Conservation (phyloP, 2,888 invertebrate species). For the Caenorhabditis afra region DNA sequence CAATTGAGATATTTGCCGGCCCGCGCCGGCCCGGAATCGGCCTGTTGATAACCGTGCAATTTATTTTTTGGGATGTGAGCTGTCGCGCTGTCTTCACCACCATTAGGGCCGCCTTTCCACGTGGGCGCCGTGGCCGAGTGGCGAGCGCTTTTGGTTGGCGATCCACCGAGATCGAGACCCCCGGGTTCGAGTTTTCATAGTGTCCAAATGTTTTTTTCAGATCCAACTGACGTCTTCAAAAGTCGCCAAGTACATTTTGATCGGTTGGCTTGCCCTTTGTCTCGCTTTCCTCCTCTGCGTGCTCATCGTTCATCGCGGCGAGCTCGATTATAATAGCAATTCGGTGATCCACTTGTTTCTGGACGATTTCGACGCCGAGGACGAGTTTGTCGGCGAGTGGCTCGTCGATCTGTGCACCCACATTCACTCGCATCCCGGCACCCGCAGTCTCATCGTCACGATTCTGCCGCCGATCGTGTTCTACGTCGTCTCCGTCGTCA, state of each 20-base stretch:
- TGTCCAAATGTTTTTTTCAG: neutral
- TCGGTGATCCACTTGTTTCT: slow-evolving; percentile 58
- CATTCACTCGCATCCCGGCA: slow-evolving; percentile 41
- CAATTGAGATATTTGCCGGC: too few relatives aligned
- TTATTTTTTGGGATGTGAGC: too few relatives aligned
- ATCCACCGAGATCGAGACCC: too few relatives aligned
- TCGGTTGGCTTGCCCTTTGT: slow-evolving; percentile 4
- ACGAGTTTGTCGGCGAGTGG: slow-evolving; percentile 56
- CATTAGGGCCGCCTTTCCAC: too few relatives aligned
- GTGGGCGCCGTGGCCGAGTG: too few relatives aligned
- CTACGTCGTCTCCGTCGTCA: slow-evolving; percentile 44
- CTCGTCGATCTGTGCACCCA: slow-evolving; percentile 54
- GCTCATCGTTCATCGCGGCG: slow-evolving; percentile 36
- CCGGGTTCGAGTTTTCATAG: too few relatives aligned
- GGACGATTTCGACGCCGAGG: slow-evolving; percentile 50
- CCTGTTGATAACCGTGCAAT: too few relatives aligned
- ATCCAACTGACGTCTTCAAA: slow-evolving; percentile 5
- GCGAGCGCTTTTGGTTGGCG: too few relatives aligned
- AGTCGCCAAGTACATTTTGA: neutral
- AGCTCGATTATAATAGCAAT: slow-evolving; percentile 49
- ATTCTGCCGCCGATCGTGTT: slow-evolving; percentile 52
- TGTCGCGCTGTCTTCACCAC: too few relatives aligned
- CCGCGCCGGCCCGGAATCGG: too few relatives aligned
- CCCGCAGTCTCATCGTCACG: slow-evolving; percentile 40
- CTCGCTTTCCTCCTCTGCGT: slow-evolving; percentile 36